Percentiles rank a stretch among this genome's conserved stretches.
phyloP scores from a whole-genome alignment of 2,797 vertebrate genomes.

The Melanotaenia nigrans region DNA sequence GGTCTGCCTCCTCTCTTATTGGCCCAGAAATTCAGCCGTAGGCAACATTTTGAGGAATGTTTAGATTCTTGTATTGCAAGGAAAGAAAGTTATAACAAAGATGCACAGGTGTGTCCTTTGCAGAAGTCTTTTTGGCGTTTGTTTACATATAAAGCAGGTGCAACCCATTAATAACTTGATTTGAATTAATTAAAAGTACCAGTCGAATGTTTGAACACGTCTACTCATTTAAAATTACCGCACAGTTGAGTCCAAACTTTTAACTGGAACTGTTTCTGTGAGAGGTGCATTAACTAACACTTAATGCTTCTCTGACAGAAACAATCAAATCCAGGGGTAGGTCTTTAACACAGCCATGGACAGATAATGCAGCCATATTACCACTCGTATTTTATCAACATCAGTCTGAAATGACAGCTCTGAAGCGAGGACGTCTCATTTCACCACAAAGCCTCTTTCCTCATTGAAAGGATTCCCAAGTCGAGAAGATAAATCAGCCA shows the following conservation, averaged over 20 bases:
- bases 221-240: not conserved
- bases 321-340: not conserved
- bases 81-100: not conserved
- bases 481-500: too few relatives aligned
- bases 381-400: not conserved
- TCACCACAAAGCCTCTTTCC: not conserved
- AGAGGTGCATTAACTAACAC: too few relatives aligned
- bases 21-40: not conserved
- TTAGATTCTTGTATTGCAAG: not conserved
- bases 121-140: not conserved
- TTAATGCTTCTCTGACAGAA: not conserved
- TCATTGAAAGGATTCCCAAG: too few relatives aligned
- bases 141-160: not conserved
- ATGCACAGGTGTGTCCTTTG: not conserved
- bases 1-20: not conserved
- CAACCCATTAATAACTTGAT: not conserved
- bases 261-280: not conserved
- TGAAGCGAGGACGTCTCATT: too few relatives aligned
- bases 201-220: not conserved
- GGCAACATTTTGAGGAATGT: not conserved
- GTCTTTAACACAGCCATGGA: not conserved
- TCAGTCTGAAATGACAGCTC: not conserved
- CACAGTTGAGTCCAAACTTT: not conserved
- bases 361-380: not conserved
- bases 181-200: not conserved